A percentile compares a stretch with the other conserved stretches of the same genome.
Conservation (phyloP, 2,797 vertebrate genomes). For the Meda fulgida region DNA sequence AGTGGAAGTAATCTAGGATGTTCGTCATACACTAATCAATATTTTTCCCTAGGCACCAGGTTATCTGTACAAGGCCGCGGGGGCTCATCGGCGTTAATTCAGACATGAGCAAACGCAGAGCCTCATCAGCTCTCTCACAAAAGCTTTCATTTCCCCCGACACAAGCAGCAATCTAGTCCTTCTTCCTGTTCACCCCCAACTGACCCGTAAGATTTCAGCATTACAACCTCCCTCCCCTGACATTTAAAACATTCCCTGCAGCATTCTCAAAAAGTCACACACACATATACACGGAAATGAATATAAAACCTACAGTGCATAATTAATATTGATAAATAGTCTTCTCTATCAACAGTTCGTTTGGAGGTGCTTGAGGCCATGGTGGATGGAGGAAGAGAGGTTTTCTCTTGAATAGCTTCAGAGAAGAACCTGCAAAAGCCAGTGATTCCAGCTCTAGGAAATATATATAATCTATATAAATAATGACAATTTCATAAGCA, state of each 20-base stretch:
- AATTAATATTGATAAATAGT: conserved; percentile 60
- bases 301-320: conserved; percentile 64
- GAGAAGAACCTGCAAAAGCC: conserved; percentile 38
- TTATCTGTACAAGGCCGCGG: conserved; percentile 65
- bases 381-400: conserved; percentile 30
- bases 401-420: conserved; percentile 42
- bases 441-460: conserved; percentile 71
- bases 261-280: conserved; percentile 26
- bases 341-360: conserved; percentile 59
- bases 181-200: conserved; percentile 56
- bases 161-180: conserved; percentile 45
- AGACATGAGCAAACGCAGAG: conserved; percentile 53
- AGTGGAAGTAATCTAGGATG: conserved; percentile 72
- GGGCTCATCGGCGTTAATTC: conserved; percentile 58
- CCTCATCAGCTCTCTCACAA: conserved; percentile 69
- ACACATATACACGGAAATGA: conserved; percentile 53
- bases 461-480: conserved; percentile 77
- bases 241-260: conserved; percentile 8
- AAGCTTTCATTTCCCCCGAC: conserved; percentile 39
- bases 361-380: conserved; percentile 60
- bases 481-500: conserved; percentile 68
- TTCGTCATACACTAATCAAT: conserved; percentile 67
- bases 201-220: conserved; percentile 61
- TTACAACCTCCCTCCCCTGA: conserved; percentile 39
- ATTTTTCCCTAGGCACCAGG: conserved; percentile 69